A percentile compares a stretch with the other conserved stretches of the same genome.
These are phyloP conservation scores for Stichopus chloronotus DNA, from an alignment of 35 echinoderm and acorn worm species.

Conservation along the genomic window DNA sequence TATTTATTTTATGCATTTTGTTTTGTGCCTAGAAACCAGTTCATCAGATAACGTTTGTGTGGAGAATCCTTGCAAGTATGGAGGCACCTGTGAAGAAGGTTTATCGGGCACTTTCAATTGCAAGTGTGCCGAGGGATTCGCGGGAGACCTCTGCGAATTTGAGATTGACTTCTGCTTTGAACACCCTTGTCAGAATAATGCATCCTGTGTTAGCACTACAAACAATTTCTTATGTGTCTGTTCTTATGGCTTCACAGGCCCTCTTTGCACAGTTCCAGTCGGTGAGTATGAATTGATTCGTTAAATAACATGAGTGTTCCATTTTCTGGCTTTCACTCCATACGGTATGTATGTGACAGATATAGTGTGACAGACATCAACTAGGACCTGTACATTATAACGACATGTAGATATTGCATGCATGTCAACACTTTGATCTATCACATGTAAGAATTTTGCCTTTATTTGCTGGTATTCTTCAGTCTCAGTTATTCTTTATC, in stretches of 20 bases:
- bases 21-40: too few species aligned
- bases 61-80: neutral
- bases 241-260: neutral
- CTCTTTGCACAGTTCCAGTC: neutral
- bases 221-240: conserved; percentile 7
- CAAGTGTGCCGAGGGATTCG: neutral
- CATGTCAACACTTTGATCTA: too few species aligned
- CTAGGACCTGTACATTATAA: too few species aligned
- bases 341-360: too few species aligned
- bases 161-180: neutral
- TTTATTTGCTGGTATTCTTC: too few species aligned
- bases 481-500: neutral
- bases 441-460: too few species aligned
- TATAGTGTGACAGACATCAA: too few species aligned
- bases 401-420: too few species aligned
- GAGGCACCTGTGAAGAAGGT: neutral
- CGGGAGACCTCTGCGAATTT: neutral
- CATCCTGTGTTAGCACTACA: neutral
- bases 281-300: neutral
- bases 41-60: too few species aligned
- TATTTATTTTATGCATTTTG: too few species aligned
- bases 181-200: neutral
- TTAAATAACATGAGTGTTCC: too few species aligned
- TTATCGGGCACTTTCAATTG: neutral
- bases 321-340: too few species aligned